Conservation (phyloP, 2,888 invertebrate genomes). For the Eupithecia centaureata region DNA sequence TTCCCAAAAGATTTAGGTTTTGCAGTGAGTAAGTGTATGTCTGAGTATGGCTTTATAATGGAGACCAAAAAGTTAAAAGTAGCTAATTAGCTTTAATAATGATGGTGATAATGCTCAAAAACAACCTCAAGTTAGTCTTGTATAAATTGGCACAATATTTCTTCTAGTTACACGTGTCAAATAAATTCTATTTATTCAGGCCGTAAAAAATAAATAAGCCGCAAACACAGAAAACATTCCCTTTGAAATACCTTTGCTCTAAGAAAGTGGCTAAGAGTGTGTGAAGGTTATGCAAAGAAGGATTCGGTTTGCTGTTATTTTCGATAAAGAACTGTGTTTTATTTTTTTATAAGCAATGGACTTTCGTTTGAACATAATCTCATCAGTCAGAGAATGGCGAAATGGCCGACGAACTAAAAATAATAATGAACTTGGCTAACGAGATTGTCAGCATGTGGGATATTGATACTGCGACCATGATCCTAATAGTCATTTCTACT, state of each 20-base stretch:
- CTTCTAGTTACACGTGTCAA: neutral
- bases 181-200: slow-evolving; percentile 8
- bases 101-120: neutral
- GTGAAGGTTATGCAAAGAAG: neutral
- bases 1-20: too few species aligned
- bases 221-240: slow-evolving; percentile 27
- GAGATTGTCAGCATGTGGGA: too few species aligned
- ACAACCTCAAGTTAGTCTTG: neutral
- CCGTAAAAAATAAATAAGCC: slow-evolving; percentile 13
- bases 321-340: too few species aligned
- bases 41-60: too few species aligned
- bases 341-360: neutral
- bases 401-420: too few species aligned
- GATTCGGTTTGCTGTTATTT: slow-evolving; percentile 17
- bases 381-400: too few species aligned
- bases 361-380: too few species aligned
- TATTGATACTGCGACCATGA: too few species aligned
- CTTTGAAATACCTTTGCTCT: slow-evolving; percentile 27
- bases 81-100: neutral
- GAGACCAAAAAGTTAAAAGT: too few species aligned
- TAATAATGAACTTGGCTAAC: too few species aligned
- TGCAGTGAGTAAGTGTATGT: too few species aligned
- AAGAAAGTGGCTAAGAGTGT: slow-evolving; percentile 15
- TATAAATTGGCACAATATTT: slow-evolving; percentile 4
- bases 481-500: too few species aligned